Base-by-base conservation (phyloP, 2,113 vertebrate genomes). In the Oncorhynchus masou region DNA sequence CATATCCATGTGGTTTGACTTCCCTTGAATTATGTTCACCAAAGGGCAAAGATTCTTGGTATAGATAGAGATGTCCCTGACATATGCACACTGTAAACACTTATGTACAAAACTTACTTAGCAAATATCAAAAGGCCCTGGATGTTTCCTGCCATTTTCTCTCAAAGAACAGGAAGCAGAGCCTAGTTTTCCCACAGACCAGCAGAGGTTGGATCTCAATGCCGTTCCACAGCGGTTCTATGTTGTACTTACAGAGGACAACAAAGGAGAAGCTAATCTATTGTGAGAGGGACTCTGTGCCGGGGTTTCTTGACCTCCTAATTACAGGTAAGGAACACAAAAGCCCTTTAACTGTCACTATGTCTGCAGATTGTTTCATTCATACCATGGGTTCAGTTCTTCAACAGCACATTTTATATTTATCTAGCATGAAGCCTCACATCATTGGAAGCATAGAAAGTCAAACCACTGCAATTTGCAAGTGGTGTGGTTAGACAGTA, bases 111-210 rank as follows among this genome's bases (percentile, higher is more conserved):
- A n/a, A n/a, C 19, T 80, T 69, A 67, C 49, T 45, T 79, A 70
- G 81, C 68, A 86, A 81, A 83, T 87, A 90, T 91, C 85, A 89
- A 91, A 92, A 90, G 88, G 72, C 89, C 87, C 82, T 85, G 83
- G 81, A 87, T 86, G 73, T 85, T 91, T 92, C 91, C 91, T 85
- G 91, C 81, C 76, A 92, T 92, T 92, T 88, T 87, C 84, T 81
- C 81, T 87, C 85, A 88, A 85, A 83, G 84, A 87, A 80, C 85
- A 84, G 89, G 88, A 90, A 89, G 88, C 79, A 81, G 82, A 71
- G 74, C 80, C 64, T 74, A 66, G 77, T 78, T 90, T 92, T 91
- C 90, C 91, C 89, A 91, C 86, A 87, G 79, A 84, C 85, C 84
- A 78, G 59, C 83, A 84, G 75, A 79, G 70, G 73, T 76, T 75